These are phyloP conservation scores for Scomber scombrus DNA, from an alignment of 2,113 vertebrate genomes.

Conservation along the genomic window DNA sequence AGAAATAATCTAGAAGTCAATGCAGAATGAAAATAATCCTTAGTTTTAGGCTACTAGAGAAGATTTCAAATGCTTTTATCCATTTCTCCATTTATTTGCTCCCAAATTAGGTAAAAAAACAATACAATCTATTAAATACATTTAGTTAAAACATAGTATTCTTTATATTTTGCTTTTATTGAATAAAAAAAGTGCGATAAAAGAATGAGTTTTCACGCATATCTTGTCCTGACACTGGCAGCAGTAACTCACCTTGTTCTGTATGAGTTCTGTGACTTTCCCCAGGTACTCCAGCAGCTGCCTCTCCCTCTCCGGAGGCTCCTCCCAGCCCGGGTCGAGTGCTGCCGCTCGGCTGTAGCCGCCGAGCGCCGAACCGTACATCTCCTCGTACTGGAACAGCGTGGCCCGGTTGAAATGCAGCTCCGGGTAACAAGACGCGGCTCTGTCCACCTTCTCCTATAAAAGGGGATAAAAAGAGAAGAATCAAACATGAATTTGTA, in stretches of 20 bases:
- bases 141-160: too few relatives aligned
- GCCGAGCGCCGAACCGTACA: conserved; percentile 87
- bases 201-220: too few relatives aligned
- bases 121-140: too few relatives aligned
- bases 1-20: too few relatives aligned
- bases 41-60: too few relatives aligned
- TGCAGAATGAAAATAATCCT: too few relatives aligned
- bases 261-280: conserved; percentile 85
- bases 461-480: neutral
- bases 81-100: too few relatives aligned
- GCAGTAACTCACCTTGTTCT: conserved; percentile 86
- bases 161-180: too few relatives aligned
- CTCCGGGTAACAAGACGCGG: conserved; percentile 89
- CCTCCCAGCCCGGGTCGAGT: conserved; percentile 89
- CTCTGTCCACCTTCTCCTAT: conserved; percentile 90
- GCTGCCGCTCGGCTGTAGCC: conserved; percentile 88
- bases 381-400: conserved; percentile 93
- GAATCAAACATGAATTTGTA: neutral
- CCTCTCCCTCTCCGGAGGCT: conserved; percentile 85
- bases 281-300: conserved; percentile 89
- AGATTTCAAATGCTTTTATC: too few relatives aligned
- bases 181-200: too few relatives aligned
- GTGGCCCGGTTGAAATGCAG: conserved; percentile 93
- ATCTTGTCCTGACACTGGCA: too few relatives aligned
- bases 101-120: too few relatives aligned